These are phyloP conservation scores for Eutrigla gurnardus DNA, from an alignment of 2,797 vertebrate species.

Conservation along the genomic window DNA sequence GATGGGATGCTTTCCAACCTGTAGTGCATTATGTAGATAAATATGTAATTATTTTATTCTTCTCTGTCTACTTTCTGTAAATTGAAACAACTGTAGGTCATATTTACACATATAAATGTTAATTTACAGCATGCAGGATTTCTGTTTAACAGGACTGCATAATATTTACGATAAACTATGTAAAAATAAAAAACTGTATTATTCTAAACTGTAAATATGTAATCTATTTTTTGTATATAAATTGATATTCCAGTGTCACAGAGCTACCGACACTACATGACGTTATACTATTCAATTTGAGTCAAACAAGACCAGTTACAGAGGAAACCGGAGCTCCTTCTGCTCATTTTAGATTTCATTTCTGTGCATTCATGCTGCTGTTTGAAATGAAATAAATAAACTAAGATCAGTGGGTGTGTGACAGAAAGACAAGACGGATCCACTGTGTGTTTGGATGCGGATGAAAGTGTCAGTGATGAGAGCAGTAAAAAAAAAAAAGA, in stretches of 20 bases:
- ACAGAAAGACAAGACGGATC: conserved; percentile 36
- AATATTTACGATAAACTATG: neutral
- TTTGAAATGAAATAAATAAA: neutral
- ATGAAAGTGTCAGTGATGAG: conserved; percentile 45
- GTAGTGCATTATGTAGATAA: neutral
- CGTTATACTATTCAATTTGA: neutral
- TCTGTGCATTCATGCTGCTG: conserved; percentile 18
- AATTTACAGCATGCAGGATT: neutral
- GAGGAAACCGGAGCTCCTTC: conserved; percentile 17
- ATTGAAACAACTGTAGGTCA: no score
- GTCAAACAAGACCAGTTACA: neutral
- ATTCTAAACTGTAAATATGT: neutral
- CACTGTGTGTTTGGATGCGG: conserved; percentile 33
- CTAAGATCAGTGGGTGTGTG: conserved; percentile 49
- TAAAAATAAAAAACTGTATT: neutral
- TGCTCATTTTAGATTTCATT: conserved; percentile 9
- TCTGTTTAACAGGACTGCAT: neutral
- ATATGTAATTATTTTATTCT: no score
- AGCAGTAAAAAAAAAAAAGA: neutral
- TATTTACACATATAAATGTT: neutral
- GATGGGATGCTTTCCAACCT: neutral
- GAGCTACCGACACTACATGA: neutral
- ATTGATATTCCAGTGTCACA: neutral
- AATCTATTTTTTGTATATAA: neutral
- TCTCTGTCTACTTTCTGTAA: no score